phyloP scores from a whole-genome alignment of 1,140 invertebrate species.

The Acyrthosiphon pisum region DNA sequence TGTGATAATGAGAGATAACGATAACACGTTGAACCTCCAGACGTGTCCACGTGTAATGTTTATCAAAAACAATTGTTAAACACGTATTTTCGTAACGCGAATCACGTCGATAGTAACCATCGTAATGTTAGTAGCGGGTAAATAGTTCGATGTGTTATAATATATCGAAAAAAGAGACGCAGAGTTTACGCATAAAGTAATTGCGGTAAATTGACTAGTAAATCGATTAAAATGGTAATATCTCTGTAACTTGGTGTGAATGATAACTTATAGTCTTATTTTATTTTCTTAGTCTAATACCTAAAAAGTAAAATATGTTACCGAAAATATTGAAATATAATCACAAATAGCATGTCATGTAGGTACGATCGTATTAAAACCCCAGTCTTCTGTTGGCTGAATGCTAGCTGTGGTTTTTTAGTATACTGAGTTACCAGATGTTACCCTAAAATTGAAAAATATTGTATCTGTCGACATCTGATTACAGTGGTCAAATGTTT shows the following conservation, averaged over 20 bases:
- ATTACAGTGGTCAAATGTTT: background rate
- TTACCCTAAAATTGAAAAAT: background rate
- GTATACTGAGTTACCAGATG: too few species aligned
- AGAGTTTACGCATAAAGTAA: background rate
- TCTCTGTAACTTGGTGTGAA: background rate
- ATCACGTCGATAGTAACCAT: background rate
- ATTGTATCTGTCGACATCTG: background rate
- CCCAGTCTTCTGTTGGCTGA: background rate
- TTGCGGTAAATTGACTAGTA: background rate
- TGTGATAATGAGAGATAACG: background rate
- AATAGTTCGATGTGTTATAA: background rate
- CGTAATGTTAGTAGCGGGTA: background rate
- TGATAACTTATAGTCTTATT: background rate
- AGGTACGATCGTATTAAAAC: background rate
- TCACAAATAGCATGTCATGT: background rate
- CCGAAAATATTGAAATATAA: background rate
- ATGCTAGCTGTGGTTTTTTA: too few species aligned
- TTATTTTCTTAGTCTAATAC: background rate
- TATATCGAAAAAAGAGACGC: background rate
- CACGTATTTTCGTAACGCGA: background rate
- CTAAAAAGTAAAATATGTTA: background rate
- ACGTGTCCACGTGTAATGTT: background rate
- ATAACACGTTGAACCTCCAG: background rate
- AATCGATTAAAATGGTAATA: background rate
- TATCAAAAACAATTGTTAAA: background rate